These are phyloP conservation scores for Phenganax stokvisi DNA, from an alignment of 92 coral and sea anemone genomes.

Conservation along the genomic window DNA sequence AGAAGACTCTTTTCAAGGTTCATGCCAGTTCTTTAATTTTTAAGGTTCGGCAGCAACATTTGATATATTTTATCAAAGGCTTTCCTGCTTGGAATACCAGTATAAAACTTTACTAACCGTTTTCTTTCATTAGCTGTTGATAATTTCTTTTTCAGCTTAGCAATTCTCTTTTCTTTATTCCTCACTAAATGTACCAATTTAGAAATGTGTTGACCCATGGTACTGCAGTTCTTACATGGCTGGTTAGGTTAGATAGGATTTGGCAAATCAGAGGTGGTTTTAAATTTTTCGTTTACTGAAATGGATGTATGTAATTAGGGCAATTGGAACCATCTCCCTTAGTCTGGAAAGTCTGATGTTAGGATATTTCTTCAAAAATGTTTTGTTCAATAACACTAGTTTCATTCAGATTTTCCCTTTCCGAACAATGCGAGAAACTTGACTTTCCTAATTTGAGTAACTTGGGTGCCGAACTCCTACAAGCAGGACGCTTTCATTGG, in stretches of 20 bases:
- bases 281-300: too few relatives aligned
- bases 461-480: slow-evolving; percentile 21
- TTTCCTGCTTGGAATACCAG: slow-evolving; percentile 44
- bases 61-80: slow-evolving; percentile 47
- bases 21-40: slow-evolving; percentile 46
- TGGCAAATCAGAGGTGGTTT: too few relatives aligned
- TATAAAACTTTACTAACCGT: slow-evolving; percentile 40
- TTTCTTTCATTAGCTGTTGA: slow-evolving; percentile 5
- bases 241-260: too few relatives aligned
- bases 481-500: slow-evolving; percentile 48
- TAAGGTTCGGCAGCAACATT: slow-evolving; percentile 34
- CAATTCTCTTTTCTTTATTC: not conserved
- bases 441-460: not conserved
- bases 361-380: too few relatives aligned
- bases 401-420: not conserved
- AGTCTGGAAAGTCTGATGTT: too few relatives aligned
- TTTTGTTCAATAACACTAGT: not conserved
- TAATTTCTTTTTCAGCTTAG: not conserved
- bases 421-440: not conserved
- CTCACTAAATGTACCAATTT: not conserved
- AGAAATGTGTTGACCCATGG: too few relatives aligned
- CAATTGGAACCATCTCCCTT: too few relatives aligned
- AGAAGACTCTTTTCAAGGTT: slow-evolving; percentile 39
- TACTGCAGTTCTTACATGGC: too few relatives aligned
- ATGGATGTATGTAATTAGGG: too few relatives aligned